phyloP scores from a whole-genome alignment of 2,113 vertebrate species.

The Poecile atricapillus region DNA sequence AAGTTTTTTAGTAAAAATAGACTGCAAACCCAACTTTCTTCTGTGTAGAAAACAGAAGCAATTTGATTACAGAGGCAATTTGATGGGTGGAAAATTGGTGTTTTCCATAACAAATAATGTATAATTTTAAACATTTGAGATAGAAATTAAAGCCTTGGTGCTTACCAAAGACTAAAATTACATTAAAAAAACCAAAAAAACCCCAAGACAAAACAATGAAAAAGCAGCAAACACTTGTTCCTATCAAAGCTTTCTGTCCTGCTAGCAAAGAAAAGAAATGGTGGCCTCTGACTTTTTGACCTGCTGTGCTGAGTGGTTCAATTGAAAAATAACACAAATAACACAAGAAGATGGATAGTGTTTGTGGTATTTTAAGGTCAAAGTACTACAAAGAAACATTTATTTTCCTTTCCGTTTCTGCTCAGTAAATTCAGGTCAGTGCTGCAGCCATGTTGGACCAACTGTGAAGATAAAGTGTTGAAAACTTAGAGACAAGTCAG shows the following conservation, averaged over 20 bases:
- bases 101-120: background rate
- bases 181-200: background rate
- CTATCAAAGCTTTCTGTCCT: constrained; percentile 15
- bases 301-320: constrained; percentile 41
- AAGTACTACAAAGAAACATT: constrained; percentile 34
- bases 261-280: constrained; percentile 25
- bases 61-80: background rate
- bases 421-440: background rate
- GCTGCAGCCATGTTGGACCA: constrained; percentile 10
- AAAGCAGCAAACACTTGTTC: background rate
- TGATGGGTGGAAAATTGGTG: background rate
- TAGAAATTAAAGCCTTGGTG: background rate
- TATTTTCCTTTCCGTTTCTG: constrained; percentile 11
- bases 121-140: background rate
- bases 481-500: constrained; percentile 41
- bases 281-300: constrained; percentile 57
- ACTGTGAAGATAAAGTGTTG: constrained; percentile 44
- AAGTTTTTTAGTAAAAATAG: background rate
- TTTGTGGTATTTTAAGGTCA: constrained; percentile 52
- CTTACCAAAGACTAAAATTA: background rate
- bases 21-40: background rate
- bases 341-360: constrained; percentile 47
- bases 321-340: constrained; percentile 60
- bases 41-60: background rate
- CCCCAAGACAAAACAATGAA: background rate